Percentiles rank a stretch among this genome's conserved stretches.
phyloP scores from a whole-genome alignment of 1,140 invertebrate species.

The Neodiprion fabricii region DNA sequence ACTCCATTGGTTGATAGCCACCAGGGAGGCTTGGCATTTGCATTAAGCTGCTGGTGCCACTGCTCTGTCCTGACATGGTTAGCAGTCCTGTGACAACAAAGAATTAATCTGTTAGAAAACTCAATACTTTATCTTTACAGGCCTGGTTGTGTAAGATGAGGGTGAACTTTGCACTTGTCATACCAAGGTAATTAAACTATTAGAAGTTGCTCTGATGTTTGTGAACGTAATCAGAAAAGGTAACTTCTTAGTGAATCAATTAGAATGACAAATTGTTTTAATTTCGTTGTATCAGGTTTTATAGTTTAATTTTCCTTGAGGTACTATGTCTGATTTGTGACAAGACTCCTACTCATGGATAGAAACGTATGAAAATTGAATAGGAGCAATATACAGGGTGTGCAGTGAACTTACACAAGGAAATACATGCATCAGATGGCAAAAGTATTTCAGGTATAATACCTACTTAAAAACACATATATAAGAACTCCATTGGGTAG shows the following conservation, averaged over 20 bases:
- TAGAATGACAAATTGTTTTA: too few species aligned
- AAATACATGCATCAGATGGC: not conserved
- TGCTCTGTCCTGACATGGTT: slow-evolving; percentile 60
- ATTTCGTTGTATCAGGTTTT: not conserved
- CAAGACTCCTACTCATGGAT: too few species aligned
- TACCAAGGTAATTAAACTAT: not conserved
- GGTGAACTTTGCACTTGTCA: not conserved
- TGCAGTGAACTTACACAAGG: not conserved
- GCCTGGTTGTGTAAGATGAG: not conserved
- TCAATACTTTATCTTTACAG: not conserved
- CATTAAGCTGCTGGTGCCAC: slow-evolving; percentile 48
- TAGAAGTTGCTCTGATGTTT: not conserved
- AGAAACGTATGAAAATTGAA: not conserved
- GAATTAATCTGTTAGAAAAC: not conserved
- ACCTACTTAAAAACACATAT: not conserved
- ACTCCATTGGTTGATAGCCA: slow-evolving; percentile 62
- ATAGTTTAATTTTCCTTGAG: not conserved
- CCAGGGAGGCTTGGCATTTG: slow-evolving; percentile 50
- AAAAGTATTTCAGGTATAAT: not conserved
- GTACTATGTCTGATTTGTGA: not conserved
- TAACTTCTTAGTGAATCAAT: too few species aligned
- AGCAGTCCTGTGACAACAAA: slow-evolving; percentile 55
- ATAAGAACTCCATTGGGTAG: not conserved
- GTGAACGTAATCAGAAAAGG: too few species aligned
- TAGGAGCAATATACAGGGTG: not conserved